These are phyloP conservation scores for Tachystola acroxantha DNA, from an alignment of 2,888 invertebrate genomes.

Conservation along the genomic window DNA sequence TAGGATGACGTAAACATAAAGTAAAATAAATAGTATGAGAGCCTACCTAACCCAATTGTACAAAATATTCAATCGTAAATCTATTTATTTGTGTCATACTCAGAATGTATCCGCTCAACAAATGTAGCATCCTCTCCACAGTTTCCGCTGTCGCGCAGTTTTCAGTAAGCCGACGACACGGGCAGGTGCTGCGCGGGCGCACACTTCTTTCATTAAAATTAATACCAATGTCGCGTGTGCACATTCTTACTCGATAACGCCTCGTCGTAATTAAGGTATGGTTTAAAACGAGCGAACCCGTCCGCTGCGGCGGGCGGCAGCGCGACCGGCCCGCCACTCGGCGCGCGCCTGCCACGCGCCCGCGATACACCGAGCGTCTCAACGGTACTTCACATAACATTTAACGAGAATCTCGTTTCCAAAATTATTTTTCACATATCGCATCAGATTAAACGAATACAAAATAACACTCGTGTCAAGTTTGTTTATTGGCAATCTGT, in stretches of 20 bases:
- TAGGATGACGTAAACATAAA: too few species aligned
- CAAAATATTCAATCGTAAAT: too few species aligned
- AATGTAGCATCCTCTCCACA: conserved; percentile 26
- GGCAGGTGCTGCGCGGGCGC: conserved; percentile 68
- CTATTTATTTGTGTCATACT: too few species aligned
- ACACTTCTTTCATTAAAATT: conserved; percentile 78
- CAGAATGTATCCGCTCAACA: too few species aligned
- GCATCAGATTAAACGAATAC: conserved; percentile 60
- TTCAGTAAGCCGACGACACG: conserved; percentile 59
- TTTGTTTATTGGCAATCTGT: conserved; percentile 66
- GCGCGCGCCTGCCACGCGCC: conserved; percentile 56
- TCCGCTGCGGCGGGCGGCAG: conserved; percentile 19
- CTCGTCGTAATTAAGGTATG: conserved; percentile 73
- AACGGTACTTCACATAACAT: conserved; percentile 44
- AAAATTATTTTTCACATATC: conserved; percentile 53
- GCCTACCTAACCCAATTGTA: too few species aligned
- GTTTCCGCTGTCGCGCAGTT: conserved; percentile 35
- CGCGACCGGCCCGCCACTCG: conserved; percentile 15
- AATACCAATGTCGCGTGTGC: conserved; percentile 78
- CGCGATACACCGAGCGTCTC: conserved; percentile 19
- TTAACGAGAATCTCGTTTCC: conserved; percentile 46
- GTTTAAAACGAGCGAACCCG: conserved; percentile 51
- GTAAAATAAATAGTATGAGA: too few species aligned
- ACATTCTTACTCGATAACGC: conserved; percentile 78
- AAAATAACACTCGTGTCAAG: conserved; percentile 44